These are phyloP conservation scores for Tribolium madens DNA, from an alignment of 1,140 invertebrate genomes.

Conservation along the genomic window DNA sequence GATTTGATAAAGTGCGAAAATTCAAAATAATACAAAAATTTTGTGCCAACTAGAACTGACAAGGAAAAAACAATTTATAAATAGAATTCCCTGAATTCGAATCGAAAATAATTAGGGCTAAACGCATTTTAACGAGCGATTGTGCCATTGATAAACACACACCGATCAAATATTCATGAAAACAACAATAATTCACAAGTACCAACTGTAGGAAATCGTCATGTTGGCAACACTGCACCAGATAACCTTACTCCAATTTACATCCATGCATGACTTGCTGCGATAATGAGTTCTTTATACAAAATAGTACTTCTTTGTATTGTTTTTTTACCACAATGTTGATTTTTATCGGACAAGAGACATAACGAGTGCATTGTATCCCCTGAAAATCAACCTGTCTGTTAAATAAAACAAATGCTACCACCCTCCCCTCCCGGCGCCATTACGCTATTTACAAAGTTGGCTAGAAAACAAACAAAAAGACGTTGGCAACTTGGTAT, in stretches of 20 bases:
- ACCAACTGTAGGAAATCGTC: too few relatives aligned
- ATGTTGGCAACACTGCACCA: conserved; percentile 9
- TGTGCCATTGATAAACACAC: not conserved
- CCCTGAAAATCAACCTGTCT: not conserved
- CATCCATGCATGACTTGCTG: conserved; percentile 18
- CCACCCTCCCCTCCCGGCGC: not conserved
- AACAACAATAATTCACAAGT: not conserved
- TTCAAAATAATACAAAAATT: not conserved
- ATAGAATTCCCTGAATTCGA: not conserved
- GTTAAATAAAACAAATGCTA: too few relatives aligned
- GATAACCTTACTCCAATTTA: conserved; percentile 41
- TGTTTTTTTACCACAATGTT: conserved; percentile 39
- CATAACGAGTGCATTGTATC: not conserved
- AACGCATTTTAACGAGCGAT: not conserved
- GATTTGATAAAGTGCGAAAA: not conserved
- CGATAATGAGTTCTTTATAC: conserved; percentile 40
- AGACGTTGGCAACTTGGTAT: conserved; percentile 30
- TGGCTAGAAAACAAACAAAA: conserved; percentile 5
- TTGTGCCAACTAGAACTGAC: not conserved
- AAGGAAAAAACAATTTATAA: not conserved
- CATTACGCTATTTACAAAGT: not conserved
- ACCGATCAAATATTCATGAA: not conserved
- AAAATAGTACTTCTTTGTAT: conserved; percentile 40
- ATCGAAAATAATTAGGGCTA: not conserved
- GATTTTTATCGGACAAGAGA: conserved; percentile 18